These are phyloP conservation scores for Otus sunia DNA, from an alignment of 2,113 vertebrate genomes.

Conservation along the genomic window DNA sequence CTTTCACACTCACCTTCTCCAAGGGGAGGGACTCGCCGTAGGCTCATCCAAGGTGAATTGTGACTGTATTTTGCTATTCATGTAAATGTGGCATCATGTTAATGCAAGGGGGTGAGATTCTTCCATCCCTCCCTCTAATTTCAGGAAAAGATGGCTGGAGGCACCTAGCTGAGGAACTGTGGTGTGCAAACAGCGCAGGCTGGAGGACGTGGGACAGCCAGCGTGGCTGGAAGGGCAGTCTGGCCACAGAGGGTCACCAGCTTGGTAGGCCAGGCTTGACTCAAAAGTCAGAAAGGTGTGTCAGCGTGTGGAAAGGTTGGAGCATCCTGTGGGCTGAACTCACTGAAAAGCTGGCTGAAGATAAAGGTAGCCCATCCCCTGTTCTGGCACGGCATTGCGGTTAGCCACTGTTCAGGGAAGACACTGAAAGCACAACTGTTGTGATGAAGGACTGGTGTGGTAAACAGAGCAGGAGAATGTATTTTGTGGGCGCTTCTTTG, in stretches of 20 bases:
- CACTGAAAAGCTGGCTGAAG: background rate
- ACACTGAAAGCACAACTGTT: background rate
- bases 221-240: background rate
- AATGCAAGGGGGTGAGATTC: background rate
- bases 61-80: background rate
- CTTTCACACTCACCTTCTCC: background rate
- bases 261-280: background rate
- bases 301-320: background rate
- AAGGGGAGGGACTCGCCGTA: accelerated
- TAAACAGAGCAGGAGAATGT: background rate
- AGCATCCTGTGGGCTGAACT: background rate
- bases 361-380: background rate
- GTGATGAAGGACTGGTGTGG: background rate
- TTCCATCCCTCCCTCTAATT: background rate
- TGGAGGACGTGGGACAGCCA: accelerated
- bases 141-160: background rate
- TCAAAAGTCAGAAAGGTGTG: background rate
- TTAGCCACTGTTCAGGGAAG: background rate
- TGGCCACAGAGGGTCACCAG: background rate
- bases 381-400: accelerated
- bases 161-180: background rate
- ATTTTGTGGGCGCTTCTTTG: background rate
- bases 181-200: background rate
- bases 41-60: background rate
- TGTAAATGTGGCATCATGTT: accelerated